phyloP scores from a whole-genome alignment of 2,888 invertebrate genomes.

The Stenchaetothrips biformis region DNA sequence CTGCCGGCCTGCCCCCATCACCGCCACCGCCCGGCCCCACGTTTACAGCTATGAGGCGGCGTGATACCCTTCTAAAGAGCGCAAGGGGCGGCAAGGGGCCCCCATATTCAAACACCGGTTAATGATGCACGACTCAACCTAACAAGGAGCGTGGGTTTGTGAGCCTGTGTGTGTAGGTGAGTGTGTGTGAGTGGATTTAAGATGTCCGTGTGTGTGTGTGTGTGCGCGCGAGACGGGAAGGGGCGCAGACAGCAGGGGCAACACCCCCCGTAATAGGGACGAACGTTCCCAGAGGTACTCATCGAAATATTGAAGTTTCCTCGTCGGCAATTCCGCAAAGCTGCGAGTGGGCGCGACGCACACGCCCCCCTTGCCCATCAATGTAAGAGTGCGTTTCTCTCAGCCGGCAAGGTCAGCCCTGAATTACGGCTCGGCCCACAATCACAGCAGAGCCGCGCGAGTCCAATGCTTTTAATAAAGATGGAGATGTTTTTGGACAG shows the following conservation, averaged over 20 bases:
- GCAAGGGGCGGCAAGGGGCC: not conserved
- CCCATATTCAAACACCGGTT: not conserved
- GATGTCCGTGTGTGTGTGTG: too few relatives aligned
- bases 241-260: not conserved
- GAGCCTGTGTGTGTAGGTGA: not conserved
- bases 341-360: not conserved
- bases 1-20: too few relatives aligned
- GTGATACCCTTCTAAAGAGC: too few relatives aligned
- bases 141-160: not conserved
- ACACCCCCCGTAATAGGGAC: not conserved
- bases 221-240: not conserved
- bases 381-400: not conserved
- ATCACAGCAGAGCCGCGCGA: not conserved
- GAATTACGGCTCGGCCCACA: not conserved
- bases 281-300: not conserved
- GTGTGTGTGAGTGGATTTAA: too few relatives aligned
- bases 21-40: too few relatives aligned
- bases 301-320: conserved; percentile 5
- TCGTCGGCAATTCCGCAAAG: not conserved
- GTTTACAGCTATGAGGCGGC: too few relatives aligned
- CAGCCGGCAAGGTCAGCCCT: not conserved
- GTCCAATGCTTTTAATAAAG: too few relatives aligned
- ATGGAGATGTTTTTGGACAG: too few relatives aligned
- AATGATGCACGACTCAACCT: not conserved
- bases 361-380: not conserved